These are phyloP conservation scores for Noctua janthe DNA, from an alignment of 2,888 invertebrate species.

Conservation along the genomic window DNA sequence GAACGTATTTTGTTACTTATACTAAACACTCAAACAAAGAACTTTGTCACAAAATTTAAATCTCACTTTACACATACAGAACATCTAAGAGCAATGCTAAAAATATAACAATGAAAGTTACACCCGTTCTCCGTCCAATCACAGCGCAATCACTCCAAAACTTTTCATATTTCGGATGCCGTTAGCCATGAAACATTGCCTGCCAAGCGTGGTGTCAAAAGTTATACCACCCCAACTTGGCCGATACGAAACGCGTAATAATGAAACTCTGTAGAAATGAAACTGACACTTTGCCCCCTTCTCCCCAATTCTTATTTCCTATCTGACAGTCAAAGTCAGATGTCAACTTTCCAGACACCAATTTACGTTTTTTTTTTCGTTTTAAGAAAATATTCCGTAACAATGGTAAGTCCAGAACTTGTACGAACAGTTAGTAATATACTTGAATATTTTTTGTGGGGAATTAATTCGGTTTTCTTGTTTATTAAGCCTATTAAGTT, in stretches of 20 bases:
- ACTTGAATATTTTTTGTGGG: slow-evolving; percentile 18
- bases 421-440: slow-evolving; percentile 3
- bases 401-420: slow-evolving; percentile 1
- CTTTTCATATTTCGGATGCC: slow-evolving; percentile 56
- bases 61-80: neutral
- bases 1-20: neutral
- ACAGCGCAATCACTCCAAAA: slow-evolving; percentile 54
- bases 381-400: slow-evolving; percentile 38
- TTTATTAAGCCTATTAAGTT: slow-evolving; percentile 6
- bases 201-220: slow-evolving; percentile 54
- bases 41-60: neutral
- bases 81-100: slow-evolving; percentile 7
- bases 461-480: neutral
- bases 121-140: slow-evolving; percentile 38
- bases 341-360: slow-evolving; percentile 65
- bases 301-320: slow-evolving; percentile 69
- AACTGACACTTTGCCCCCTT: slow-evolving; percentile 61
- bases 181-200: slow-evolving; percentile 58
- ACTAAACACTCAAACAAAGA: neutral
- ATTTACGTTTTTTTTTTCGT: slow-evolving; percentile 61
- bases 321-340: slow-evolving; percentile 71
- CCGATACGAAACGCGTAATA: slow-evolving; percentile 50
- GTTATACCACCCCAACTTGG: slow-evolving; percentile 46
- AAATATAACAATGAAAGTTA: slow-evolving; percentile 9
- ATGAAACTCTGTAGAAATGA: slow-evolving; percentile 61